These are phyloP conservation scores for Myripristis murdjan DNA, from an alignment of 2,797 vertebrate genomes.

Conservation along the genomic window DNA sequence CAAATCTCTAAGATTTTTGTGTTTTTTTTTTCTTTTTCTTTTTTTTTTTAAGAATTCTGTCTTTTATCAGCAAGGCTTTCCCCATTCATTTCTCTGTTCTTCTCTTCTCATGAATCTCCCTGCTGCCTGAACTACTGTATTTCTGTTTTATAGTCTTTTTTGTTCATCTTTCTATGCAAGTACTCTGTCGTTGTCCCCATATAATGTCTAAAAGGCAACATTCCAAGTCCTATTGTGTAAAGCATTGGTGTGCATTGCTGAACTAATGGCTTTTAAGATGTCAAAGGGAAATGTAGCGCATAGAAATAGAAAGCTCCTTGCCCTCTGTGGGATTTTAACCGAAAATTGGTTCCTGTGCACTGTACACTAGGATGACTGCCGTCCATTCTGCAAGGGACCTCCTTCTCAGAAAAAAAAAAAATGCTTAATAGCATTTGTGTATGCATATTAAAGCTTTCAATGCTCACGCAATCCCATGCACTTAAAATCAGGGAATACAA, in stretches of 20 bases:
- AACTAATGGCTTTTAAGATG: conserved; percentile 83
- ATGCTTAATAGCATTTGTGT: conserved; percentile 40
- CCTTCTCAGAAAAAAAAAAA: conserved; percentile 30
- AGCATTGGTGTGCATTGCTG: conserved; percentile 75
- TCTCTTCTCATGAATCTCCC: conserved; percentile 1
- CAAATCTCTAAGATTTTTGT: conserved; percentile 43
- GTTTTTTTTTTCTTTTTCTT: no score
- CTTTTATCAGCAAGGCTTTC: conserved; percentile 24
- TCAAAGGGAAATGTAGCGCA: conserved; percentile 73
- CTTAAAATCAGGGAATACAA: conserved; percentile 23
- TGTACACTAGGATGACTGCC: conserved; percentile 50
- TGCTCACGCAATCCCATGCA: conserved; percentile 26
- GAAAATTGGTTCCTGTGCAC: conserved; percentile 66
- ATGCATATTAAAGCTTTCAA: conserved; percentile 59
- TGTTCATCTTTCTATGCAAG: conserved; percentile 44
- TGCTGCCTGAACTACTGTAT: conserved; percentile 41
- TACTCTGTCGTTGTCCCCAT: conserved; percentile 46
- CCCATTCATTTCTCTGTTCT: conserved; percentile 5
- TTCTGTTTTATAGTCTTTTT: conserved; percentile 40
- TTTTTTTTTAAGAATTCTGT: conserved; percentile 40
- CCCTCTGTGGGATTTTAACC: conserved; percentile 66
- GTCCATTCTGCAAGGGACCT: conserved; percentile 52
- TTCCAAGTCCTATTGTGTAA: conserved; percentile 65
- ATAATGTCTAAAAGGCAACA: conserved; percentile 70
- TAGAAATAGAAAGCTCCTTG: conserved; percentile 59